Conservation (phyloP, 2,797 vertebrate species). For the Pangasius sanitwongsei region DNA sequence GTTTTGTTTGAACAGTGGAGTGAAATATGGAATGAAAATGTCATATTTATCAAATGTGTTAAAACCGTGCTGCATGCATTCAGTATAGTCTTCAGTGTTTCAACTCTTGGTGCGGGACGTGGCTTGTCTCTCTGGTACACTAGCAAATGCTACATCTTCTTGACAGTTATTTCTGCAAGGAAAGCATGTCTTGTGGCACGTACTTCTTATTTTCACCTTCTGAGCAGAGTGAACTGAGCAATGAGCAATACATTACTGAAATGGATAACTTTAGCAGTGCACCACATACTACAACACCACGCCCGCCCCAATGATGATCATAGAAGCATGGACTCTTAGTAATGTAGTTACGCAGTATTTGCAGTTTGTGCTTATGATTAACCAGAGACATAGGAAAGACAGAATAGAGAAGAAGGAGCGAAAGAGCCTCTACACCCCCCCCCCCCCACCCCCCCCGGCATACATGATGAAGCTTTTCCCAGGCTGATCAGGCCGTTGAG, state of each 20-base stretch:
- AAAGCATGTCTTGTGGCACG: not conserved
- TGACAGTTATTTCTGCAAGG: not conserved
- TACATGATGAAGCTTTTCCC: slow-evolving; percentile 73
- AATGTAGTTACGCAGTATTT: not conserved
- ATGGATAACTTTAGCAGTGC: not conserved
- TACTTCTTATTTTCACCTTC: not conserved
- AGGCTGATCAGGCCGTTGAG: slow-evolving; percentile 57
- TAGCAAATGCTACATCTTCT: slow-evolving; percentile 1
- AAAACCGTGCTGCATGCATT: not conserved
- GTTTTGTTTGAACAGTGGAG: not conserved
- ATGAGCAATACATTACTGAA: not conserved
- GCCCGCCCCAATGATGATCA: not conserved
- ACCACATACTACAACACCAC: not conserved
- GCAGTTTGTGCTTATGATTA: slow-evolving; percentile 9
- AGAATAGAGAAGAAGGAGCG: slow-evolving; percentile 7
- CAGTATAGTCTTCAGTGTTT: slow-evolving; percentile 9
- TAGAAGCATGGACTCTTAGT: not conserved
- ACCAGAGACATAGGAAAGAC: slow-evolving; percentile 15
- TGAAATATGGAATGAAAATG: slow-evolving; percentile 35
- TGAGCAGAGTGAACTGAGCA: not conserved
- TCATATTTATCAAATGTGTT: slow-evolving; percentile 50
- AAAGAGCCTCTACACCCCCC: slow-evolving; percentile 16
- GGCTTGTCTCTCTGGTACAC: not conserved
- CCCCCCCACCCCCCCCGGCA: slow-evolving; percentile 11
- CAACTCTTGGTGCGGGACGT: not conserved